Conservation (phyloP, 2,797 vertebrate species). For the Argya squamiceps region DNA sequence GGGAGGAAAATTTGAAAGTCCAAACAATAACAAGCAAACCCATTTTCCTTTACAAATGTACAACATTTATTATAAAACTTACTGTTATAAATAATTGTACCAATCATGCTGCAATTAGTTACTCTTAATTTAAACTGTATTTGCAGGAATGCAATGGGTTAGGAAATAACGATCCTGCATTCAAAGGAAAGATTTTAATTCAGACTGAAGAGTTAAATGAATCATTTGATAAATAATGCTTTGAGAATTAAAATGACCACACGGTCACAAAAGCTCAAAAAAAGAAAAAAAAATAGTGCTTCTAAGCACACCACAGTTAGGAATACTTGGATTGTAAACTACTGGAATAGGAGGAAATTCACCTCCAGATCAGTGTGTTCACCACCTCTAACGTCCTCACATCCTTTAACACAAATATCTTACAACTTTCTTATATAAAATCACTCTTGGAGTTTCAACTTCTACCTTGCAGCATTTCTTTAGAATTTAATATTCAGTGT, state of each 20-base stretch:
- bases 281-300: neutral
- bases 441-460: neutral
- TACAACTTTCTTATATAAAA: neutral
- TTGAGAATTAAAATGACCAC: neutral
- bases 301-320: neutral
- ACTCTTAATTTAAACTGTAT: neutral
- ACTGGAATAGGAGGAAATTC: neutral
- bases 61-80: neutral
- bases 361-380: neutral
- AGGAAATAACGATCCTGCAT: neutral
- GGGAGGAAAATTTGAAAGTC: neutral
- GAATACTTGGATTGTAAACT: neutral
- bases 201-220: neutral
- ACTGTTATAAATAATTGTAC: neutral
- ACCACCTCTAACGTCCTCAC: neutral
- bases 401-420: neutral
- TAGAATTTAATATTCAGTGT: neutral
- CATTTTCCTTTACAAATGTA: neutral
- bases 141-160: neutral
- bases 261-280: neutral
- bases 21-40: neutral
- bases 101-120: neutral
- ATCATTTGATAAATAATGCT: neutral
- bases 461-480: neutral
- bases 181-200: neutral